These are phyloP conservation scores for Pristionchus exspectatus DNA, from an alignment of 2,888 invertebrate species.

Conservation along the genomic window DNA sequence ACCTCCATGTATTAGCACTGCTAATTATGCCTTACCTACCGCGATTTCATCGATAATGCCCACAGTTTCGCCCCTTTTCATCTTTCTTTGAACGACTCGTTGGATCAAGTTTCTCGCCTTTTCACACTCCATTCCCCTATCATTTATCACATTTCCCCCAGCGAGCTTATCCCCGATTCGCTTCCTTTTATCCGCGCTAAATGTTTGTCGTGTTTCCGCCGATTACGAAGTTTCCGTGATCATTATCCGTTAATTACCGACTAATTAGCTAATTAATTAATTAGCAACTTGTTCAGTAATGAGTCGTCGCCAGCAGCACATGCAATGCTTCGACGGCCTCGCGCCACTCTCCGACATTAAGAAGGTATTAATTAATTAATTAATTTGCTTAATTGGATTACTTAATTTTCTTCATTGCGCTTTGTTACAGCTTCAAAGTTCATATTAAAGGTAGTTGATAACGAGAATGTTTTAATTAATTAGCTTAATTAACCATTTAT, in stretches of 20 bases:
- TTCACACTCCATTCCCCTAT: not conserved
- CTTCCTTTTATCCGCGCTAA: not conserved
- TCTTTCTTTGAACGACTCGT: not conserved
- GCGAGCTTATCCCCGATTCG: not conserved
- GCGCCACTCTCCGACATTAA: conserved; percentile 9
- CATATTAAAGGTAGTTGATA: no score
- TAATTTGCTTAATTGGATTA: not conserved
- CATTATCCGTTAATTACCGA: not conserved
- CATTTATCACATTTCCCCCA: not conserved
- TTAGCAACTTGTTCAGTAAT: not conserved
- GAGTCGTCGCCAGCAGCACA: conserved; percentile 31
- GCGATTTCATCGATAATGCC: no score
- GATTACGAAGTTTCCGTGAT: not conserved
- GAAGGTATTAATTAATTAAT: conserved; percentile 1
- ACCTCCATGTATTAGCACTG: not conserved
- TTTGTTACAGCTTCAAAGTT: no score
- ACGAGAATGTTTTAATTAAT: not conserved
- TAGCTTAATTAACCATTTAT: not conserved
- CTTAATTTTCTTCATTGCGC: not conserved
- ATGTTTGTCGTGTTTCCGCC: not conserved
- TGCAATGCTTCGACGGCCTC: conserved; percentile 49
- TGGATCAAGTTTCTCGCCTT: not conserved
- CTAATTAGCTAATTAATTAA: not conserved
- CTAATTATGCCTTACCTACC: no score
- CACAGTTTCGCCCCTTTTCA: not conserved